A percentile compares a stretch with the other conserved stretches of the same genome.
Evolutionary conservation across 2,888 invertebrate species (phyloP).

Genomic region (Chamaedrilus cognettii): DNA sequence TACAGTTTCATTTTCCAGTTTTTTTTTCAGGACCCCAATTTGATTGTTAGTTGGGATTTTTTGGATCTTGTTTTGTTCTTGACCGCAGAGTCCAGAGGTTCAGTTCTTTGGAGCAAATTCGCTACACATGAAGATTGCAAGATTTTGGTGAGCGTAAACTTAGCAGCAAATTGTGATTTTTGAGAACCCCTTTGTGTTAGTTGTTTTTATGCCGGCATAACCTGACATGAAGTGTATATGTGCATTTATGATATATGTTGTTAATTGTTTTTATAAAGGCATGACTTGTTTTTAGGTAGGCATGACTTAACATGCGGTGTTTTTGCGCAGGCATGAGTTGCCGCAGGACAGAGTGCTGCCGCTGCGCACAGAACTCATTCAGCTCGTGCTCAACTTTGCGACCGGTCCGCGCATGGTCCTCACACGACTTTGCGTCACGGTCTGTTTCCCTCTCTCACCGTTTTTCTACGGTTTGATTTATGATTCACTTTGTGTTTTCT

Average conservation of each 20-base stretch:
- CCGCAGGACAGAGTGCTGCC: constrained; percentile 77
- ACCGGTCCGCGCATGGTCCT: constrained; percentile 83
- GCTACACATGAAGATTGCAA: constrained; percentile 82
- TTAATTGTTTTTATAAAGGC: no score
- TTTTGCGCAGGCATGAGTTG: constrained; percentile 69
- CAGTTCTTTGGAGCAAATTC: constrained; percentile 89
- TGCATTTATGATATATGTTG: no score
- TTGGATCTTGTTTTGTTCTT: no score
- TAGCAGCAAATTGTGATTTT: background rate
- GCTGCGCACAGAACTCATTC: constrained; percentile 76
- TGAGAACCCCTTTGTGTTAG: no score
- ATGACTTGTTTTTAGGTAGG: no score
- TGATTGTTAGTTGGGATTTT: no score
- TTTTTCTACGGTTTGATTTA: no score
- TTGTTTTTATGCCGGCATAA: no score
- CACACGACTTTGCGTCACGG: constrained; percentile 84
- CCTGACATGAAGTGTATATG: no score
- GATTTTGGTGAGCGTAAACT: constrained; percentile 68
- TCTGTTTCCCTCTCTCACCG: constrained; percentile 54
- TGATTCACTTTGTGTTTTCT: no score
- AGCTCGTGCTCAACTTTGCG: constrained; percentile 75
- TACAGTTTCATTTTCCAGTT: background rate
- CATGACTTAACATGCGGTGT: no score
- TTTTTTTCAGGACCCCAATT: background rate
- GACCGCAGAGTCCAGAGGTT: constrained; percentile 77